Percentiles rank a stretch among this genome's conserved stretches.
Conservation (phyloP, 2,888 invertebrate species). For the Criorhina ranunculi region DNA sequence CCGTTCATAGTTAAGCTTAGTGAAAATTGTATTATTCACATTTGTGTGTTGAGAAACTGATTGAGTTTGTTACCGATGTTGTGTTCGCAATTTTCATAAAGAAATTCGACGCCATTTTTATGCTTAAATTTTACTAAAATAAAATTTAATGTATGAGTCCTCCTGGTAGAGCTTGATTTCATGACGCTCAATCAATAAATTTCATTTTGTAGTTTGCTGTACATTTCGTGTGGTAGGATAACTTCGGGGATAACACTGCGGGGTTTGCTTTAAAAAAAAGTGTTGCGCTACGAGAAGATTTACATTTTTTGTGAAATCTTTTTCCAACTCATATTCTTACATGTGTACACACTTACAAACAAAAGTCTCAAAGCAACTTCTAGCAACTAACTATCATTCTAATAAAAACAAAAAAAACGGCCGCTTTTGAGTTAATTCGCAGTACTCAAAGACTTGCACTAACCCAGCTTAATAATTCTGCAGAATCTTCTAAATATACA, state of each 20-base stretch:
- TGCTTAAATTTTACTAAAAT: too few species aligned
- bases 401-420: constrained; percentile 40
- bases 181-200: too few species aligned
- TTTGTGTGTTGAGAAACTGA: too few species aligned
- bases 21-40: too few species aligned
- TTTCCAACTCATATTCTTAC: constrained; percentile 3
- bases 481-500: constrained; percentile 48
- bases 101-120: too few species aligned
- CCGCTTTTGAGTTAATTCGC: constrained; percentile 57
- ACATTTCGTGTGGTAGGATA: constrained; percentile 9
- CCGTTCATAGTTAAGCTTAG: too few species aligned
- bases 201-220: constrained; percentile 23
- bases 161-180: too few species aligned
- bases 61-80: too few species aligned
- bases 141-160: too few species aligned
- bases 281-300: constrained; percentile 18
- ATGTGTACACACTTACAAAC: constrained; percentile 4
- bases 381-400: constrained; percentile 24
- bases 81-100: too few species aligned
- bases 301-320: constrained; percentile 7
- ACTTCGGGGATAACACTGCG: constrained; percentile 48
- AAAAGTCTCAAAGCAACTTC: constrained; percentile 44
- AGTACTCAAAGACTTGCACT: constrained; percentile 43
- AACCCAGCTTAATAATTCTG: constrained; percentile 36
- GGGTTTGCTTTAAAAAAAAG: constrained; percentile 16